Percentiles rank a stretch among this genome's conserved stretches.
phyloP scores from a whole-genome alignment of 2,113 vertebrate genomes.

The Accipiter virgatus region DNA sequence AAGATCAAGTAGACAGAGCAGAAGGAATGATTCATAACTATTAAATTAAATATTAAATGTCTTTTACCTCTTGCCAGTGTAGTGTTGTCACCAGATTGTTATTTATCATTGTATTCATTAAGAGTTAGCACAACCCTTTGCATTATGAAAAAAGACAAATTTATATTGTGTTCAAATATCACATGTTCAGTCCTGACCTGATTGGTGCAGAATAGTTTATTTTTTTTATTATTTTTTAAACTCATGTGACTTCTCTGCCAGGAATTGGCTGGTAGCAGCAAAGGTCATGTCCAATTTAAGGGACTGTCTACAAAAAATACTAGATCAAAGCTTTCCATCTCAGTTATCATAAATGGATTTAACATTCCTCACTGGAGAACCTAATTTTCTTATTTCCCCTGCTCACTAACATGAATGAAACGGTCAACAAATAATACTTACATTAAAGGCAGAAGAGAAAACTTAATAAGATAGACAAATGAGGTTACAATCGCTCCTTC shows the following conservation, averaged over 20 bases:
- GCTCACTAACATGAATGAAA: background rate
- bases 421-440: background rate
- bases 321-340: background rate
- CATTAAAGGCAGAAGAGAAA: background rate
- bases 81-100: background rate
- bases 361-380: background rate
- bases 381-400: background rate
- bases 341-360: background rate
- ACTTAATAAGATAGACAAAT: background rate
- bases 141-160: background rate
- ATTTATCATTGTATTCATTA: background rate
- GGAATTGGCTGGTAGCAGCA: background rate
- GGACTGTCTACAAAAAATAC: background rate
- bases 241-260: background rate
- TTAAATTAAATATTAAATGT: background rate
- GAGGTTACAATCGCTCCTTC: background rate
- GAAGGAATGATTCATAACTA: background rate
- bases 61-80: background rate
- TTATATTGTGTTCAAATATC: background rate
- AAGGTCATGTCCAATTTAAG: background rate
- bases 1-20: background rate
- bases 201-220: background rate
- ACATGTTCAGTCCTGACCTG: background rate
- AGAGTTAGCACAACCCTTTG: background rate
- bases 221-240: background rate